These are phyloP conservation scores for Coracias cyanogaster DNA, from an alignment of 2,797 vertebrate genomes.

Conservation along the genomic window DNA sequence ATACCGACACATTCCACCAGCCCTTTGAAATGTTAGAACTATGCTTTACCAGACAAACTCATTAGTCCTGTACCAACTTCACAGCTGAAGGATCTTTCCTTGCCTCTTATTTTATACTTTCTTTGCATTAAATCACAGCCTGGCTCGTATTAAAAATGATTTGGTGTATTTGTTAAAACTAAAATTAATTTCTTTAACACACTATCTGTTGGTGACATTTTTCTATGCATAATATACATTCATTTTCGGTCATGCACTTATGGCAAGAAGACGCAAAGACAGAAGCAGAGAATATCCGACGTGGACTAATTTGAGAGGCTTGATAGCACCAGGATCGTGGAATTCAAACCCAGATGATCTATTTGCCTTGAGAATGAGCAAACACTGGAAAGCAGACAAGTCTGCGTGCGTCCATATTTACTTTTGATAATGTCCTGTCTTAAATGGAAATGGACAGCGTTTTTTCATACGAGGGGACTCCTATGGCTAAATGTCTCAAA, in stretches of 20 bases:
- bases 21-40: neutral
- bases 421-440: neutral
- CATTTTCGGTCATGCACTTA: neutral
- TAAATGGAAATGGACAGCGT: neutral
- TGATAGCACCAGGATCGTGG: neutral
- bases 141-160: neutral
- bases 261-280: neutral
- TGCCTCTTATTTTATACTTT: neutral
- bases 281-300: neutral
- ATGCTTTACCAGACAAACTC: neutral
- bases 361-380: neutral
- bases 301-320: neutral
- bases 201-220: neutral
- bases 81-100: neutral
- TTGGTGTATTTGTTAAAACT: neutral
- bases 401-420: accelerated
- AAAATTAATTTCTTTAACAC: neutral
- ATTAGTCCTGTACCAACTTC: neutral
- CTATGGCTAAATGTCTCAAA: neutral
- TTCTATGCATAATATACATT: neutral
- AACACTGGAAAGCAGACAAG: neutral
- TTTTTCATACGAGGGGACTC: neutral
- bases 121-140: neutral
- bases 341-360: neutral
- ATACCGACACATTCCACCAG: neutral